Percentiles rank a stretch among this genome's conserved stretches.
Evolutionary conservation across 2,888 invertebrate species (phyloP).

Genomic region (Muscina levida): DNA sequence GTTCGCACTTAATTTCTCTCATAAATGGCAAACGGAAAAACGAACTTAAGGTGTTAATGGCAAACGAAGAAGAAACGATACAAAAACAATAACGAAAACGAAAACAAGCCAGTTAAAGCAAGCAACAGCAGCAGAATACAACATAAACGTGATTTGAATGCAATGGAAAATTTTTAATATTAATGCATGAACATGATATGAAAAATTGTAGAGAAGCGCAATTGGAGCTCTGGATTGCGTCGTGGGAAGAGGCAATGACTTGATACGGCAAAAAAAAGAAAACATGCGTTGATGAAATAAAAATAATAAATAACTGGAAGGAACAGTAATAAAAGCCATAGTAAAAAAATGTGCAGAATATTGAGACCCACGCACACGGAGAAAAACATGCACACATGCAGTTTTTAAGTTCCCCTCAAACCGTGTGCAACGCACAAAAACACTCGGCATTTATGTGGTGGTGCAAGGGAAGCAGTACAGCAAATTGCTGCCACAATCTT

Average conservation of each 20-base stretch:
- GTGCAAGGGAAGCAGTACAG: no score
- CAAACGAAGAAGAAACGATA: constrained; percentile 34
- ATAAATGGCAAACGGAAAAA: constrained; percentile 58
- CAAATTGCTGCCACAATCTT: background rate
- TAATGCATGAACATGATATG: constrained; percentile 54
- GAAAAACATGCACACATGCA: background rate
- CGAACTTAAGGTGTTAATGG: constrained; percentile 64
- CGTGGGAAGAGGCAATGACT: background rate
- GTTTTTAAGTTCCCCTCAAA: background rate
- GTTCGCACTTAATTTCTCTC: constrained; percentile 58
- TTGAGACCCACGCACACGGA: background rate
- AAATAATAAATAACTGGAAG: constrained; percentile 32
- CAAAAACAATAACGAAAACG: constrained; percentile 31
- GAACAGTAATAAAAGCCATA: background rate
- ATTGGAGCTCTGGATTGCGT: no score
- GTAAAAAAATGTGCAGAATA: constrained; percentile 26
- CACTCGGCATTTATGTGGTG: constrained; percentile 12
- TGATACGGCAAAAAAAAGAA: constrained; percentile 3
- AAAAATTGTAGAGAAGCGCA: constrained; percentile 1
- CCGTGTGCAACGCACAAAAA: constrained; percentile 27
- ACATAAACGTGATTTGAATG: constrained; percentile 64
- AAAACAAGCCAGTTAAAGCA: background rate
- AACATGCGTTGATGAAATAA: constrained; percentile 44
- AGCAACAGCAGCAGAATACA: constrained; percentile 9
- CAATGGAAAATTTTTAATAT: constrained; percentile 54